A percentile compares a stretch with the other conserved stretches of the same genome.
phyloP scores from a whole-genome alignment of 2,797 vertebrate species.

The Serranus cabrilla region DNA sequence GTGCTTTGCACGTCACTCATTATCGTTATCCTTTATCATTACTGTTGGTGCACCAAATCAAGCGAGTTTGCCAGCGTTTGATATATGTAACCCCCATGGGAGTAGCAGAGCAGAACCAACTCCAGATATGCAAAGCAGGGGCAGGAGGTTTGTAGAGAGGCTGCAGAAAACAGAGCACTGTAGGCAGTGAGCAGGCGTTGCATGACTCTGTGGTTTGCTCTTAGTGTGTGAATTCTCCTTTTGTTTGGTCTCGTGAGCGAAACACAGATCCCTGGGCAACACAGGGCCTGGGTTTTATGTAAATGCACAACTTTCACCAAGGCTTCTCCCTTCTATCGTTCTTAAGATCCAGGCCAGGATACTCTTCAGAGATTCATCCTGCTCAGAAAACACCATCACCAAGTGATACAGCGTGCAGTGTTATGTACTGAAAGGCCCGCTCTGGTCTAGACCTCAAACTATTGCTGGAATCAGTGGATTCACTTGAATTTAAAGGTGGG shows the following conservation, averaged over 20 bases:
- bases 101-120: slow-evolving; percentile 33
- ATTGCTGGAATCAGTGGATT: slow-evolving; percentile 55
- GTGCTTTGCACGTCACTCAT: slow-evolving; percentile 46
- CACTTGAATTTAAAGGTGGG: slow-evolving; percentile 64
- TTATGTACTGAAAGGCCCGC: slow-evolving; percentile 41
- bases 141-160: slow-evolving; percentile 46
- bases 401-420: slow-evolving; percentile 34
- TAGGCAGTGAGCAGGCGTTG: slow-evolving; percentile 48
- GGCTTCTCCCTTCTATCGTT: slow-evolving; percentile 56
- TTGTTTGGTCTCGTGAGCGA: slow-evolving; percentile 65
- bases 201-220: slow-evolving; percentile 55
- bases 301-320: slow-evolving; percentile 66
- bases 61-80: slow-evolving; percentile 62
- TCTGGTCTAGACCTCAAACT: slow-evolving; percentile 52
- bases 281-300: slow-evolving; percentile 57
- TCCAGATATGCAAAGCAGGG: slow-evolving; percentile 60
- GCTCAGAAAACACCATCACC: slow-evolving; percentile 35
- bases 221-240: slow-evolving; percentile 56
- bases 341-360: slow-evolving; percentile 55
- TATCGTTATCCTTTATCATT: slow-evolving; percentile 64
- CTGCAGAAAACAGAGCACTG: slow-evolving; percentile 60
- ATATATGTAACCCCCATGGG: slow-evolving; percentile 57
- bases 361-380: slow-evolving; percentile 48
- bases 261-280: slow-evolving; percentile 57
- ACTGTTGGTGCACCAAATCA: slow-evolving; percentile 65